Conservation (phyloP, 2,113 vertebrate genomes). For the Tupaia tana region DNA sequence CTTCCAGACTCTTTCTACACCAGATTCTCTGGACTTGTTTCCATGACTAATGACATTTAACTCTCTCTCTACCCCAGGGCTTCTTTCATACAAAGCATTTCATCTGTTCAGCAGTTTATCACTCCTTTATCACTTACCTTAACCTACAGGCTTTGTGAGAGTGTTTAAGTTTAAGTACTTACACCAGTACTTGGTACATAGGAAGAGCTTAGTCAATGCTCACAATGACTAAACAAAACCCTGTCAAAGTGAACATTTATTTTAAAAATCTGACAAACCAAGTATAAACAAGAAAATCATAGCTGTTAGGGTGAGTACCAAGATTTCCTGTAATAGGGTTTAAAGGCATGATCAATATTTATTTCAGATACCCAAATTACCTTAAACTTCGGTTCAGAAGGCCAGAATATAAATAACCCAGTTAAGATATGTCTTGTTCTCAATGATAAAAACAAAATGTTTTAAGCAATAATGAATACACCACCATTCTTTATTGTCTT, state of each 20-base stretch:
- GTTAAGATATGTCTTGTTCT: constrained; percentile 1
- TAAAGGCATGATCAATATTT: not conserved
- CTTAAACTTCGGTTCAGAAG: not conserved
- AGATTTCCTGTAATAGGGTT: not conserved
- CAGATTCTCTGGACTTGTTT: not conserved
- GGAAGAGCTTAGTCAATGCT: not conserved
- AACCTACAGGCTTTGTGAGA: not conserved
- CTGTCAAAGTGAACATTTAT: not conserved
- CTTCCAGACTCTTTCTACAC: not conserved
- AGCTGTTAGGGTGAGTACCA: not conserved
- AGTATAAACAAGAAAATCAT: not conserved
- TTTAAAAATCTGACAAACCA: not conserved
- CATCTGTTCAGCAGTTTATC: not conserved
- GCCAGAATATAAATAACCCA: not conserved
- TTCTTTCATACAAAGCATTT: not conserved
- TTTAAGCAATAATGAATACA: not conserved
- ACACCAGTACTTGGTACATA: not conserved
- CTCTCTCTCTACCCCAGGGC: not conserved
- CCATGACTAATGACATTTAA: not conserved
- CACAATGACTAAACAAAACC: not conserved
- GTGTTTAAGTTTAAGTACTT: not conserved
- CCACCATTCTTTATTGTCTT: not conserved
- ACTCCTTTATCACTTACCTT: not conserved
- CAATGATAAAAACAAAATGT: constrained; percentile 22
- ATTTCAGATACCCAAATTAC: constrained; percentile 29